Evolutionary conservation across 2,888 invertebrate genomes (phyloP), one percentile per base, ranked within the genome.

Genomic region (Hemithea aestivaria): DNA sequence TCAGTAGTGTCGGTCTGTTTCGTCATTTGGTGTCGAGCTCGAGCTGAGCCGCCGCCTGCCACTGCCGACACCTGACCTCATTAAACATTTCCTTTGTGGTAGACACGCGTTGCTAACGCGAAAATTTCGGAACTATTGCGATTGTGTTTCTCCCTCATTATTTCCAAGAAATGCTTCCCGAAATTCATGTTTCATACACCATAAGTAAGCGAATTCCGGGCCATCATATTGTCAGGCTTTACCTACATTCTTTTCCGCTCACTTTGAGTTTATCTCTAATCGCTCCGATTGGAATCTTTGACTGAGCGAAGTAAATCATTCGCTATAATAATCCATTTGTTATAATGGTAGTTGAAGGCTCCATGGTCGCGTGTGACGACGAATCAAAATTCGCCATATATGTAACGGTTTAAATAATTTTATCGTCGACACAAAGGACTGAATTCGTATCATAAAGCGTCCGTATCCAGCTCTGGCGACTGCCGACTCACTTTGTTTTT

Each of bases 401-500:
- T 5, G 25, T 27, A 31, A 27, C 20, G 10, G 20, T 27, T 31
- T 23, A 10, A 27, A 30, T 25, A 25, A 21, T 35, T 16, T 16
- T 16, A 31, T 12, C 8, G 22, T 27, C 35, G 27, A 24, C 9
- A 38, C 43, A 38, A 38, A 38, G 30, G 37, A 34, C 33, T 35
- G 11, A 31, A 38, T 38, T 31, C 7, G 24, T 20, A 16, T 31
- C 35, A 10, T 38, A 35, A 43, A 35, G 10, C 26, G 32, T 38
- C 29, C 22, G 29, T 20, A 31, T 24, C 40, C 22, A 25, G 23
- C 27, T 35, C 24, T 16, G 35, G 7, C 16, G 20, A 11, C 33
- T 39, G 35, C 6, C 16, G 20, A 11, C 33, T 39, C 38, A 46
- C 50, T 53, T 55, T 51, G 36, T 46, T 62, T 62, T 59, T 62